Conservation (phyloP, 2,797 vertebrate genomes). For the Sebastes vulpes region DNA sequence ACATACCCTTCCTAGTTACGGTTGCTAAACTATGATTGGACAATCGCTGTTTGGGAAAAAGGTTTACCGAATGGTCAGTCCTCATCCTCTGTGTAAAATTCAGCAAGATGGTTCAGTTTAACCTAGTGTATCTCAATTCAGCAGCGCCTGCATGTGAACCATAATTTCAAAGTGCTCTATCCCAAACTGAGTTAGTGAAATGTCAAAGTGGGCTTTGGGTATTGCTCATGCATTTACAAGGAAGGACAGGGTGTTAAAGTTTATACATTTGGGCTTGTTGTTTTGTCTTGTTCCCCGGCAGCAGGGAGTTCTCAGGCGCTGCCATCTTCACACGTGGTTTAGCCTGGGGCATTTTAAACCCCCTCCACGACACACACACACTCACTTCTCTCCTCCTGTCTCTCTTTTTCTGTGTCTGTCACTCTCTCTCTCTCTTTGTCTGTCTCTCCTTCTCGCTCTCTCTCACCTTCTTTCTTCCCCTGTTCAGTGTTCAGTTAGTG, state of each 20-base stretch:
- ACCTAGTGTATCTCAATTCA: background rate
- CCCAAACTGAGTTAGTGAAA: slow-evolving; percentile 53
- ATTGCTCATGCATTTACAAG: slow-evolving; percentile 60
- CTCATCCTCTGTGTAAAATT: background rate
- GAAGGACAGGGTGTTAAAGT: slow-evolving; percentile 70
- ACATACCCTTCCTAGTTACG: background rate
- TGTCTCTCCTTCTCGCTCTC: slow-evolving; percentile 27
- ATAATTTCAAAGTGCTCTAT: slow-evolving; percentile 33
- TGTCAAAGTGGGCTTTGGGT: slow-evolving; percentile 62
- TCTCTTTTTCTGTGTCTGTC: slow-evolving; percentile 42
- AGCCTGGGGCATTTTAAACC: slow-evolving; percentile 72
- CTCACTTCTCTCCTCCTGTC: background rate
- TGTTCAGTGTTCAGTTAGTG: slow-evolving; percentile 71
- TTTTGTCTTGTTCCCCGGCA: slow-evolving; percentile 72
- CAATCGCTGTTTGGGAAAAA: background rate
- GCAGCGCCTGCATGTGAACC: background rate
- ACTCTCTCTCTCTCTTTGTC: slow-evolving; percentile 1
- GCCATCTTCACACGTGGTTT: slow-evolving; percentile 69
- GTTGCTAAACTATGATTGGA: background rate
- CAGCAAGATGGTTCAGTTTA: slow-evolving; percentile 14
- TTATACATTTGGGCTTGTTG: slow-evolving; percentile 74
- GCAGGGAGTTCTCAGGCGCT: slow-evolving; percentile 68
- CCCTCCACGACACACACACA: slow-evolving; percentile 25
- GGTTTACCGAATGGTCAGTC: background rate
- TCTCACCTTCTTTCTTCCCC: slow-evolving; percentile 54